Base-by-base conservation (phyloP, 2,888 invertebrate genomes). In the Sepiola atlantica region DNA sequence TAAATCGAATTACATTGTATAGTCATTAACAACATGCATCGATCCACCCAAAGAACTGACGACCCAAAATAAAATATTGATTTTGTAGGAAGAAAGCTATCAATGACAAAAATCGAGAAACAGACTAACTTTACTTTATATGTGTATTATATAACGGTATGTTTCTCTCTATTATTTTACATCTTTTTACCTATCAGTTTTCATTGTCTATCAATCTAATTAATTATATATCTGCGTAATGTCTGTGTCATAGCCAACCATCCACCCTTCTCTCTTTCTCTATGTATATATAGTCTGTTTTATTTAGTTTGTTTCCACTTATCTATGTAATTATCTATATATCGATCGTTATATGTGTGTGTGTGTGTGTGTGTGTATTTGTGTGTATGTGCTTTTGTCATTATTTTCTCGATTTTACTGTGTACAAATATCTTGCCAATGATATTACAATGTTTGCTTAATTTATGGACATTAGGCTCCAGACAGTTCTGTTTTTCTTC, bases 361-460 rank as follows among this genome's bases (percentile, higher is more conserved):
- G 21, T 57, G 3, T 21, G 21, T 57, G 20, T 57, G 21, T 57
- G 21, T 57, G 3, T 3, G 1, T 57, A 20, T 57, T 0, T 16
- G n/a, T 77, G 20, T 77, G n/a, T 32, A 16, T 77, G 77, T n/a
- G 16, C n/a, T 77, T n/a, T 32, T 77, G n/a, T 77, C 77, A 77
- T 77, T 32, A n/a, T 77, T 77, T n/a, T 77, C n/a, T 77, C n/a
- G n/a, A 12, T n/a, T n/a, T 77, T 77, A 77, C 10, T n/a, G 77
- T 77, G 77, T 77, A 77, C 77, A 77, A 77, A 77, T n/a, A n/a
- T 77, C 77, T 77, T 77, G 77, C 77, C 77, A 77, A 77, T 77
- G 77, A 77, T 77, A 77, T 77, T 32, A 77, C 77, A 77, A 77
- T 77, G 77, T 77, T 77, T 77, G 77, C n/a, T 77, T 77, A 77